These are phyloP conservation scores for Spea multiplicata DNA, from an alignment of 2,113 vertebrate species.

Conservation along the genomic window DNA sequence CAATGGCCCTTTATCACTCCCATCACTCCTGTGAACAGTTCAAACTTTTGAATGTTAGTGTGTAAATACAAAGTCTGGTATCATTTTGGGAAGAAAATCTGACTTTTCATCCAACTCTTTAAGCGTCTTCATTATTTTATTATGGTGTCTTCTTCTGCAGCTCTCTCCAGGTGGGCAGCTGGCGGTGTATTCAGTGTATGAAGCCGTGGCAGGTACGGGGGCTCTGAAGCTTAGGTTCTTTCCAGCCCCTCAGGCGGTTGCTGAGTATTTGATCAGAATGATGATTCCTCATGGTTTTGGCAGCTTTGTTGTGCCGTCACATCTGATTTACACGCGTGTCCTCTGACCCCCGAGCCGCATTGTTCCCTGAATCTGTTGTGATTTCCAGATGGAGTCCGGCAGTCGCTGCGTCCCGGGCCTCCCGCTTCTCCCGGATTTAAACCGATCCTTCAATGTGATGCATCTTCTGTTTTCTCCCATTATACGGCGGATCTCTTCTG, in stretches of 20 bases:
- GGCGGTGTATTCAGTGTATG: not conserved
- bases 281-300: slow-evolving; percentile 7
- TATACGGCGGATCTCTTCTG: too few species aligned
- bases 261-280: slow-evolving; percentile 27
- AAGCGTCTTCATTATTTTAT: too few species aligned
- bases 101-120: too few species aligned
- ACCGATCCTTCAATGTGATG: not conserved
- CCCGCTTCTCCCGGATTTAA: not conserved
- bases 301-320: slow-evolving; percentile 25
- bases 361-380: not conserved
- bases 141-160: not conserved
- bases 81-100: too few species aligned
- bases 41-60: too few species aligned
- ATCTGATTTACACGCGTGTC: slow-evolving; percentile 28
- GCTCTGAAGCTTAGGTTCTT: not conserved
- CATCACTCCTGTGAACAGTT: too few species aligned
- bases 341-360: not conserved
- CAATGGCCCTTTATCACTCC: too few species aligned
- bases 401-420: not conserved
- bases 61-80: too few species aligned
- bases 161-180: not conserved
- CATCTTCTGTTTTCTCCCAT: too few species aligned
- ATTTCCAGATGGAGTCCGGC: slow-evolving; percentile 10
- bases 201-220: not conserved
- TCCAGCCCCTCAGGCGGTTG: slow-evolving; percentile 12